These are phyloP conservation scores for Wiebesia pumilae DNA, from an alignment of 1,140 invertebrate genomes.

Conservation along the genomic window DNA sequence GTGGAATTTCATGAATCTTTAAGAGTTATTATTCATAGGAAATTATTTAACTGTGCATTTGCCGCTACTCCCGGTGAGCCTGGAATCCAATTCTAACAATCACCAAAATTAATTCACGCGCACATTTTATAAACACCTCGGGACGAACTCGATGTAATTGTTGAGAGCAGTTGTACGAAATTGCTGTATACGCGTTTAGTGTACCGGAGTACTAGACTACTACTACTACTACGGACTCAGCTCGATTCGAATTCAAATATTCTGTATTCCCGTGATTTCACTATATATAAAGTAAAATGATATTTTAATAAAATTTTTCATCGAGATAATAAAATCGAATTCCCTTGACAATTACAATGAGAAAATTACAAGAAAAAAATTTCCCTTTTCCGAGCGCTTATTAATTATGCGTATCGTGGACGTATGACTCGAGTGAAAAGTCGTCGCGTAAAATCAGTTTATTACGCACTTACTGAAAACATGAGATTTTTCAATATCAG, in stretches of 20 bases:
- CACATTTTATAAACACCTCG: too few species aligned
- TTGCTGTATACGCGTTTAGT: too few species aligned
- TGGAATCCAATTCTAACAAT: too few species aligned
- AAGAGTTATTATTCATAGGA: background rate
- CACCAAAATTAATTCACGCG: too few species aligned
- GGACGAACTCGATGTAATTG: too few species aligned
- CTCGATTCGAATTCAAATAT: too few species aligned
- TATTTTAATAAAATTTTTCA: background rate
- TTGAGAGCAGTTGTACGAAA: too few species aligned
- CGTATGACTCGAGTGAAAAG: background rate
- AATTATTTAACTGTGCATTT: conserved; percentile 1
- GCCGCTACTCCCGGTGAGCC: background rate
- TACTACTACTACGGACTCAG: too few species aligned
- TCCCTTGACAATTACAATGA: background rate
- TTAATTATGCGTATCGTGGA: background rate
- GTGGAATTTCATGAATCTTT: background rate
- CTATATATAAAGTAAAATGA: too few species aligned
- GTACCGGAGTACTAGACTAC: too few species aligned
- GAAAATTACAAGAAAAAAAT: background rate
- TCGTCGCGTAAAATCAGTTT: background rate
- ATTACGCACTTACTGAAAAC: conserved; percentile 1
- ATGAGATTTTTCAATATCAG: background rate
- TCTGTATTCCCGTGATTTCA: too few species aligned
- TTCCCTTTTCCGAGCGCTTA: background rate
- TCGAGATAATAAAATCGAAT: background rate